phyloP scores from a whole-genome alignment of 2,113 vertebrate species.

The Plecotus auritus region DNA sequence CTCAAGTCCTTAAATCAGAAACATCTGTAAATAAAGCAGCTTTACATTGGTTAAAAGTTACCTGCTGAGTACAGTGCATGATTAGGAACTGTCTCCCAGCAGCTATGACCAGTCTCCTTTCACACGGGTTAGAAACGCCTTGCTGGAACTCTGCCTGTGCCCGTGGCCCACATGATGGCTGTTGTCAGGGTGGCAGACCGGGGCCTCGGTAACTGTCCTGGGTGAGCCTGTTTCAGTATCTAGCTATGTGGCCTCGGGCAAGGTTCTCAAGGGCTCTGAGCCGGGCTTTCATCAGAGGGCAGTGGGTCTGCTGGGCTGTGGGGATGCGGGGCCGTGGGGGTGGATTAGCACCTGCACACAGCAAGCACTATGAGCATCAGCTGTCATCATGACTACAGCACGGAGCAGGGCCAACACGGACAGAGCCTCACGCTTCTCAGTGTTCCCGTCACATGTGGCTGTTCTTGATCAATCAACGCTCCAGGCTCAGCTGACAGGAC shows the following conservation, averaged over 20 bases:
- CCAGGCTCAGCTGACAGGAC: neutral
- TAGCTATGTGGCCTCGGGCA: neutral
- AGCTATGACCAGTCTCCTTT: neutral
- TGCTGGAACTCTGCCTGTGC: neutral
- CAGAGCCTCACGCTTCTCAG: rapidly evolving
- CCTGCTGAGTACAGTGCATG: neutral
- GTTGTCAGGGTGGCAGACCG: rapidly evolving
- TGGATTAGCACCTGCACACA: too few species aligned
- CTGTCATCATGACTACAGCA: neutral
- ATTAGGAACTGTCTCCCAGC: neutral
- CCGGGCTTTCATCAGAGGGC: rapidly evolving
- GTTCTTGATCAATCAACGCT: too few species aligned
- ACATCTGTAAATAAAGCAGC: neutral
- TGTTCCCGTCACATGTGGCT: neutral
- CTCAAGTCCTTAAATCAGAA: neutral
- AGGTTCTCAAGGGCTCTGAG: neutral
- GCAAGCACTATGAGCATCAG: rapidly evolving
- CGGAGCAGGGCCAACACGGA: neutral
- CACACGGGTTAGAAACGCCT: neutral
- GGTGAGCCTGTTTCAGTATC: neutral
- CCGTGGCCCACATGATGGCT: neutral
- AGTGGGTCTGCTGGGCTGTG: neutral
- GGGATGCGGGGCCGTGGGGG: neutral
- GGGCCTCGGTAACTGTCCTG: rapidly evolving
- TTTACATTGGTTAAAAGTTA: neutral